A percentile compares a stretch with the other conserved stretches of the same genome.
These are phyloP conservation scores for Pygoscelis adeliae DNA, from an alignment of 2,113 vertebrate species.

Conservation along the genomic window DNA sequence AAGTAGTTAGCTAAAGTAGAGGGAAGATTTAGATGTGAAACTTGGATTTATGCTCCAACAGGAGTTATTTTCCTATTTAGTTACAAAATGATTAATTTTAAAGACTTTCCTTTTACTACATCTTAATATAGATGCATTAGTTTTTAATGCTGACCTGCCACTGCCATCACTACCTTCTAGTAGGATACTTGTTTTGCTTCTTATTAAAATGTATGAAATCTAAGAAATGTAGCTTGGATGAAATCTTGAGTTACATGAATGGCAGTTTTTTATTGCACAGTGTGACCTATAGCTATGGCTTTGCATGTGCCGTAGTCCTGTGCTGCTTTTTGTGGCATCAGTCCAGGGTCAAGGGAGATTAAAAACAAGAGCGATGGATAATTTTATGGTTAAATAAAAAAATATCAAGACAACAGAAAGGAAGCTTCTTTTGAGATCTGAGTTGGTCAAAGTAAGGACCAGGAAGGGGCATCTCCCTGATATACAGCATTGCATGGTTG, in stretches of 20 bases:
- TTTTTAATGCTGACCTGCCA: neutral
- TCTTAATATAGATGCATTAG: neutral
- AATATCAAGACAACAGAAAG: neutral
- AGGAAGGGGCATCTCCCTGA: neutral
- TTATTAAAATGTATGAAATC: neutral
- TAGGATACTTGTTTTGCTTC: neutral
- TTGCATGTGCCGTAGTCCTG: neutral
- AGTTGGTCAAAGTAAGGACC: neutral
- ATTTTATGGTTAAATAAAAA: neutral
- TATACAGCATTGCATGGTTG: accelerated
- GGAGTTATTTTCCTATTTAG: neutral
- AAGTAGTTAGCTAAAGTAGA: neutral
- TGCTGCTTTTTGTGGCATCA: neutral
- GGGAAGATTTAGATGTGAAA: neutral
- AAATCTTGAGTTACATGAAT: neutral
- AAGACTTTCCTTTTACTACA: neutral
- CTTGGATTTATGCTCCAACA: neutral
- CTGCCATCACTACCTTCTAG: neutral
- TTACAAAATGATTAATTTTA: neutral
- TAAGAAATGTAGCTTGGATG: neutral
- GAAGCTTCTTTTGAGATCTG: neutral
- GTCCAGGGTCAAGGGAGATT: neutral
- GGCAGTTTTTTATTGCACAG: neutral
- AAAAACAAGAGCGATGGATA: neutral
- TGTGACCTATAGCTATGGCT: neutral